A percentile compares a stretch with the other conserved stretches of the same genome.
These are phyloP conservation scores for Polydrusus pterygomalis DNA, from an alignment of 2,888 invertebrate species.

Conservation along the genomic window DNA sequence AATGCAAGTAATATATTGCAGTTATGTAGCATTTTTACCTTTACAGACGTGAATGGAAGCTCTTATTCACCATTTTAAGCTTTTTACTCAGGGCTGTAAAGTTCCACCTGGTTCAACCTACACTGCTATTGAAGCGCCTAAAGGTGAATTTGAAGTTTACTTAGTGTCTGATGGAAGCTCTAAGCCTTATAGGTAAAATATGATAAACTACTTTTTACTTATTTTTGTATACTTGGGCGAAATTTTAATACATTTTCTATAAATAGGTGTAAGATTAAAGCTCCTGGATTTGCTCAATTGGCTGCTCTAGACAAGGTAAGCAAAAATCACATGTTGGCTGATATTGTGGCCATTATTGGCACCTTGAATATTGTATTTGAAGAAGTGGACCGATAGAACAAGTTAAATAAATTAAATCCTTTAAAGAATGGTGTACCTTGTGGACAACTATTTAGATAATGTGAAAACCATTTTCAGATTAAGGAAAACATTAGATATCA, in stretches of 20 bases:
- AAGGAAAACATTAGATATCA: no score
- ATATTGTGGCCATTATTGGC: constrained; percentile 98
- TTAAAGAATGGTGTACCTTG: no score
- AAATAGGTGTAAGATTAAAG: constrained; percentile 89
- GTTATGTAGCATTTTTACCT: constrained; percentile 29
- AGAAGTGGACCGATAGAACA: constrained; percentile 87
- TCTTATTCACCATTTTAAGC: constrained; percentile 98
- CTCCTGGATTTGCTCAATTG: constrained; percentile 90
- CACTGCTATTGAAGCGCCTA: constrained; percentile 97
- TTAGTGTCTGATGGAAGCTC: constrained; percentile 96
- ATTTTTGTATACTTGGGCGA: no score
- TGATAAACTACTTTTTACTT: no score
- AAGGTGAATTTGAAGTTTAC: constrained; percentile 98
- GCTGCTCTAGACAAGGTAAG: constrained; percentile 93
- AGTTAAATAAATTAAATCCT: no score
- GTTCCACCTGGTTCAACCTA: constrained; percentile 97
- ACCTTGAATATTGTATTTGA: constrained; percentile 95
- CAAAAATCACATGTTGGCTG: constrained; percentile 93
- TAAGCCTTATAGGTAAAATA: constrained; percentile 88
- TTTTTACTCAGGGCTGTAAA: constrained; percentile 97
- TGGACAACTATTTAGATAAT: no score
- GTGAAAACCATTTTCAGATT: no score
- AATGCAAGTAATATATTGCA: no score
- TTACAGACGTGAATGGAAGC: constrained; percentile 93
- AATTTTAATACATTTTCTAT: constrained; percentile 15